phyloP scores from a whole-genome alignment of 1,140 invertebrate species.

The Dendroctonus ponderosae region DNA sequence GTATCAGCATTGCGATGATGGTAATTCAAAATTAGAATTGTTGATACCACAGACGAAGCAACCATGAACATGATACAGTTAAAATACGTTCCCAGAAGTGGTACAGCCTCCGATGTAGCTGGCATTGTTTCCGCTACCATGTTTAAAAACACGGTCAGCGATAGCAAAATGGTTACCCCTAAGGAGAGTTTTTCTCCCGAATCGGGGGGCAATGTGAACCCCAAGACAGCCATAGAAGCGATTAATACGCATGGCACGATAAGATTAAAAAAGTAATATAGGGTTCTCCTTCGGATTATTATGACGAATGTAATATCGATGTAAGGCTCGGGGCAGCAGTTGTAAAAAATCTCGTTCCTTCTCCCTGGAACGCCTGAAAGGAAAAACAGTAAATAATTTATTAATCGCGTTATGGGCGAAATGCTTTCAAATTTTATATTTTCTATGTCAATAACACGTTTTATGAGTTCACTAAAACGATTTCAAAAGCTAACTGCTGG shows the following conservation, averaged over 20 bases:
- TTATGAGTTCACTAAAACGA: too few relatives aligned
- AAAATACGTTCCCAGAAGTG: conserved; percentile 90
- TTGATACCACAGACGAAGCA: conserved; percentile 95
- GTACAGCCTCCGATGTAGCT: conserved; percentile 84
- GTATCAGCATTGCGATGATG: conserved; percentile 96
- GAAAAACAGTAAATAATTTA: conserved; percentile 26
- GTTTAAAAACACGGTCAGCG: conserved; percentile 96
- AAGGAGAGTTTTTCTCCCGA: conserved; percentile 98
- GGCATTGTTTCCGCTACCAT: conserved; percentile 91
- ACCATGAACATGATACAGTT: conserved; percentile 99
- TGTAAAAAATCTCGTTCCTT: conserved; percentile 78
- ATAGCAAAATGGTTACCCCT: conserved; percentile 97
- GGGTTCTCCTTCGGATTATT: conserved; percentile 90
- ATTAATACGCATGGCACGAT: conserved; percentile 98
- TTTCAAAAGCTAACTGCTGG: too few relatives aligned
- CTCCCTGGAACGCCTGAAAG: conserved; percentile 79
- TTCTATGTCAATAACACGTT: too few relatives aligned
- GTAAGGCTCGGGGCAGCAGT: conserved; percentile 89
- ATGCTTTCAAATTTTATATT: too few relatives aligned
- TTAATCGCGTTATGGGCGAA: conserved; percentile 7
- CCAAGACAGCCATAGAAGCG: conserved; percentile 95
- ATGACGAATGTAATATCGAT: conserved; percentile 97
- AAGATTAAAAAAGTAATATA: conserved; percentile 99
- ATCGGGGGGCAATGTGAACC: conserved; percentile 96
- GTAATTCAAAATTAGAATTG: conserved; percentile 96